A percentile compares a stretch with the other conserved stretches of the same genome.
Evolutionary conservation across 2,797 vertebrate species (phyloP).

Genomic region (Enteromius thamalakanensis): DNA sequence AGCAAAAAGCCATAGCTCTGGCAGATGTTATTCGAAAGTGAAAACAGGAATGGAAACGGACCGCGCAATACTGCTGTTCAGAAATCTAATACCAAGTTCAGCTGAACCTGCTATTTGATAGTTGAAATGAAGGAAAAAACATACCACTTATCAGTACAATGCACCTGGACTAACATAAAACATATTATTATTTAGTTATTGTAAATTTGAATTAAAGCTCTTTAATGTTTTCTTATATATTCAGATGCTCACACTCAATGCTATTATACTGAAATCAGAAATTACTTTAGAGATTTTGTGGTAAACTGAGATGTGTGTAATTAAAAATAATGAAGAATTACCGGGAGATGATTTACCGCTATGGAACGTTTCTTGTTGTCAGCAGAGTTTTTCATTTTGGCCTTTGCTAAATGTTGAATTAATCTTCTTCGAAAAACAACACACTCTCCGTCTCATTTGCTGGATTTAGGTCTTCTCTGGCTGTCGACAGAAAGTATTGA

Average conservation of each 20-base stretch:
- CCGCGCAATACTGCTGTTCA: background rate
- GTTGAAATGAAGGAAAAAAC: background rate
- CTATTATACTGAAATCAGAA: background rate
- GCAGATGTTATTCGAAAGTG: conserved; percentile 7
- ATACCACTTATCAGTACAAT: background rate
- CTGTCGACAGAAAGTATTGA: conserved; percentile 63
- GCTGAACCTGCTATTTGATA: background rate
- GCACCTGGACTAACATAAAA: background rate
- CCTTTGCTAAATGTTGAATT: conserved; percentile 39
- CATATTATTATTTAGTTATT: background rate
- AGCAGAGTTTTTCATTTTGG: conserved; percentile 37
- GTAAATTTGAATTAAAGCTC: background rate
- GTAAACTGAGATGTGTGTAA: conserved; percentile 28
- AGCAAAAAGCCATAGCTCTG: conserved; percentile 19
- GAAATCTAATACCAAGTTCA: background rate
- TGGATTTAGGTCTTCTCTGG: conserved; percentile 42
- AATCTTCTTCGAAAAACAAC: conserved; percentile 46
- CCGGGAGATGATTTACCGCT: background rate
- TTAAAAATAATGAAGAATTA: conserved; percentile 39
- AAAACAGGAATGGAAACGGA: background rate
- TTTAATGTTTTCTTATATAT: background rate
- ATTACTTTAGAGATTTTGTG: background rate
- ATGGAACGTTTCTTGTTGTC: conserved; percentile 41
- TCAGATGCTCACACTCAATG: background rate
- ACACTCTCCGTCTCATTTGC: conserved; percentile 46